Evolutionary conservation across 1,140 invertebrate species (phyloP), one percentile per base, ranked within the genome.

Genomic region (Drosophila pectinifera): DNA sequence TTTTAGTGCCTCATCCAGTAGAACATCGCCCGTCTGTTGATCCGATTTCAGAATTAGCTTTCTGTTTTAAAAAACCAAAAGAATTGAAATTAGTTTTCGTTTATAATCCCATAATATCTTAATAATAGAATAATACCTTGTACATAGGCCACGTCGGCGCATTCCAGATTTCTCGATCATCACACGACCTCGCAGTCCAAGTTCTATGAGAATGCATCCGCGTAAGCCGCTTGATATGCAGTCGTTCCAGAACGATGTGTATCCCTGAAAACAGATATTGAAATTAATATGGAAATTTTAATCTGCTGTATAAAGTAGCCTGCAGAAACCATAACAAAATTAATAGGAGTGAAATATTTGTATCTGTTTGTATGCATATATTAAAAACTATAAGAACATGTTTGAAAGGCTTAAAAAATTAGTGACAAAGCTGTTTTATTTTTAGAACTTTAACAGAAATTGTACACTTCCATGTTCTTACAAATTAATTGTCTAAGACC

Each of bases 161-260:
- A 99, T 98, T 39, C 98, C 98, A 91, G 97, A 96, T 91, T 97
- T 97, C 93, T 99, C 99, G 68, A 99, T 93, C 94, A 99, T 98
- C 58, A 99, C 95, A 73, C 98, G 95, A 22, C 98, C 98, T 83
- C 98, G 94, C 48, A 99, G 93, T 8, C 97, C 97, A 62, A 99
- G 94, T 93, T 99, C 99, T 77, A 99, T 98, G 64, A 99, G 94
- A 91, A 99, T 99, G 93, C 98, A 99, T 64, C 99, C 99, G 90
- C 99, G 94, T 49, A 99, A 94, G 18, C 99, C 99, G 82, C 98
- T 98, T 78, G 98, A 99, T 95, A 99, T 99, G 93, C 98, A 99
- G 93, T 99, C 99, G 94, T 99, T 99, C 99, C 99, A 99, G 94
- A 99, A 99, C 41, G 99, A 99, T 90, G 99, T 99, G 93, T 99